Base-by-base conservation (phyloP, 2,797 vertebrate genomes). In the Melanotaenia nigrans region DNA sequence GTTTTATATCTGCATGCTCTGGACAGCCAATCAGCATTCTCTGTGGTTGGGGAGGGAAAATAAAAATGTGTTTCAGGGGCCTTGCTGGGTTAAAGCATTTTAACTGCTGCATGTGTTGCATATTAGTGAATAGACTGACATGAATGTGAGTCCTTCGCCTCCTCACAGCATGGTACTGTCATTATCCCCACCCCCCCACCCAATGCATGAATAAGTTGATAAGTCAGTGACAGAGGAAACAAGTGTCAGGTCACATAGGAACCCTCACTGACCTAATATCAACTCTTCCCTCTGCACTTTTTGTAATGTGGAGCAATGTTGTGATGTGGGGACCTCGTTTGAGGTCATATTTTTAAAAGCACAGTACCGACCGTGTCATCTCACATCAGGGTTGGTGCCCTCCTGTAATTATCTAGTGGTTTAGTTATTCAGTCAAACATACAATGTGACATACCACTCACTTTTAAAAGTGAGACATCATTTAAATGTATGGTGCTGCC, bases 1-100 rank as follows among this genome's bases (percentile, higher is more conserved):
- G 61, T 87, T 69, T 73, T 20, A 45, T 86, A 90, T 87, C 84
- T 95, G 97, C 96, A 96, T 97, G 96, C 89, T 84, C 68, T 84
- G 90, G 87, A 90, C 86, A 91, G 87, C 84, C 87, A 84, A 80
- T 85, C 85, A 81, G 84, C 86, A 87, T 87, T 90, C 78, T 80
- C 70, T 2, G 14, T 73, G 58, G 73, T 59, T 55, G 66, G 63
- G 69, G 22, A 40, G 18, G 54, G 35, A 42, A 28, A 1, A 8
- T 33, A 9, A 54, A 25, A 68, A 61, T 11, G 33, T 32, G 51
- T 32, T 64, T 10, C 3, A 20, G n/a, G 16, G 14, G 57, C 14
- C 45, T 60, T 20, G 30, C 67, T 5, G 30, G 35, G 42, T 59
- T 45, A 4, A 30, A 61, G 66, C 70, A 9, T 75, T 69, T 71